Conservation (phyloP, 2,797 vertebrate species). For the Myoxocephalus aenaeus region DNA sequence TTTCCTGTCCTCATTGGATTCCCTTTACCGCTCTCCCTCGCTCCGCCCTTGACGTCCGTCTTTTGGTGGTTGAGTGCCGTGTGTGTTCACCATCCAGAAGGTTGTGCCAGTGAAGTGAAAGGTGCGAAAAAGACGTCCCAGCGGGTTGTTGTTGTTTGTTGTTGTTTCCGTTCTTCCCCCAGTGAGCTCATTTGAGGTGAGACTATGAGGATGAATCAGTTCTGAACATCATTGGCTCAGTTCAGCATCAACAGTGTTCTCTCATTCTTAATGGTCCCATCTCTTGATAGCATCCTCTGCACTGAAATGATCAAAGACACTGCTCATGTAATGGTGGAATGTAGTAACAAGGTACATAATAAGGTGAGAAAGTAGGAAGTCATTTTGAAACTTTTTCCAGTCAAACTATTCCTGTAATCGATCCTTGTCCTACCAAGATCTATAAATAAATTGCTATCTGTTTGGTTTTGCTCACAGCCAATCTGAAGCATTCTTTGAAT, state of each 20-base stretch:
- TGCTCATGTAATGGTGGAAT: slow-evolving; percentile 26
- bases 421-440: neutral
- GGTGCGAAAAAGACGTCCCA: slow-evolving; percentile 53
- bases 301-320: slow-evolving; percentile 23
- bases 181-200: slow-evolving; percentile 81
- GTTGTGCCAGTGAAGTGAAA: slow-evolving; percentile 62
- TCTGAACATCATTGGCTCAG: slow-evolving; percentile 63
- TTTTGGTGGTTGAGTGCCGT: slow-evolving; percentile 31
- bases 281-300: slow-evolving; percentile 11
- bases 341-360: slow-evolving; percentile 30
- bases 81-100: slow-evolving; percentile 63
- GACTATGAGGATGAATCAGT: slow-evolving; percentile 59
- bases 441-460: neutral
- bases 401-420: neutral
- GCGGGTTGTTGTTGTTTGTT: slow-evolving; percentile 16
- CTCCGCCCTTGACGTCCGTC: neutral
- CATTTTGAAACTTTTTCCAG: neutral
- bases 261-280: slow-evolving; percentile 20
- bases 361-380: neutral
- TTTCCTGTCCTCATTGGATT: slow-evolving; percentile 62
- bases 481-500: neutral
- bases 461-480: neutral
- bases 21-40: slow-evolving; percentile 19
- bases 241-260: slow-evolving; percentile 29
- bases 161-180: slow-evolving; percentile 46